phyloP scores from a whole-genome alignment of 2,888 invertebrate genomes.

The Alviniconcha strummeri region DNA sequence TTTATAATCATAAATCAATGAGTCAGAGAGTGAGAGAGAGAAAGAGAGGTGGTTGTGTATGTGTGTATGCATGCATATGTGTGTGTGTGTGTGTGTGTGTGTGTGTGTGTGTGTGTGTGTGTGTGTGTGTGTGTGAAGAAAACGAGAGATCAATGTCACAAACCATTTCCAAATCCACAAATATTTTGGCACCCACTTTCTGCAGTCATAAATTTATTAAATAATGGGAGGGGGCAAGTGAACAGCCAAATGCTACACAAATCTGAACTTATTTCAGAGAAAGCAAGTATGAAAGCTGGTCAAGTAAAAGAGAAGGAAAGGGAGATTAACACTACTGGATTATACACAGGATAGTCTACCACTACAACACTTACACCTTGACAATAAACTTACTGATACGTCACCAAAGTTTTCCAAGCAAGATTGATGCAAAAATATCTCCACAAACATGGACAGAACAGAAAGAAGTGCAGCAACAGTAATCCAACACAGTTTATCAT shows the following conservation, averaged over 20 bases:
- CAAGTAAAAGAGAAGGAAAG: not conserved
- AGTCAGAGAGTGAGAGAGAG: too few relatives aligned
- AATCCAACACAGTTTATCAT: slow-evolving; percentile 5
- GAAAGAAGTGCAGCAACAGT: slow-evolving; percentile 5
- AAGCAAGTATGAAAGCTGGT: not conserved
- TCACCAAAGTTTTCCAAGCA: not conserved
- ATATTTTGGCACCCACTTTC: too few relatives aligned
- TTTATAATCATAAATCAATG: too few relatives aligned
- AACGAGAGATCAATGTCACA: too few relatives aligned
- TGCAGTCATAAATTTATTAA: slow-evolving; percentile 28
- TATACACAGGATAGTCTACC: not conserved
- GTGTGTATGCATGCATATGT: too few relatives aligned
- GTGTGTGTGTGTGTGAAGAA: too few relatives aligned
- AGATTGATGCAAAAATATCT: not conserved
- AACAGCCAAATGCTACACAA: slow-evolving; percentile 25
- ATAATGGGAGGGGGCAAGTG: slow-evolving; percentile 5
- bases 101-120: too few relatives aligned
- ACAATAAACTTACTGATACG: not conserved
- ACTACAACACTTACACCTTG: not conserved
- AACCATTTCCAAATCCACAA: too few relatives aligned
- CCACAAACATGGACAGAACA: not conserved
- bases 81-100: too few relatives aligned
- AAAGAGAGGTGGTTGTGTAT: too few relatives aligned
- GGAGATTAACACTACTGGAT: not conserved
- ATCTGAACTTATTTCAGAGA: slow-evolving; percentile 12